Evolutionary conservation across 1,140 invertebrate genomes (phyloP), one percentile per base, ranked within the genome.

Genomic region (Neodiprion lecontei): DNA sequence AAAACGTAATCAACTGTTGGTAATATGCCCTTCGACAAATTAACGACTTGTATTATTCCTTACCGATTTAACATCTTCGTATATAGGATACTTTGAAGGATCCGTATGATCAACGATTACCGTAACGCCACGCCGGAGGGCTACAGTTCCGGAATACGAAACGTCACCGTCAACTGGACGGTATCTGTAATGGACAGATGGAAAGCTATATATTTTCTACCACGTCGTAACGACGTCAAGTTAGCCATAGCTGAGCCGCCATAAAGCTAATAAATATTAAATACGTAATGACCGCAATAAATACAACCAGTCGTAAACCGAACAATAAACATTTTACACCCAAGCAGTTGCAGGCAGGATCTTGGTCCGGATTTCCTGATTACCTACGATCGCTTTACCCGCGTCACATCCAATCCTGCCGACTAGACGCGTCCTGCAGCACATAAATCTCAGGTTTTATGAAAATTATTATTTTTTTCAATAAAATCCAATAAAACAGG

Each of bases 231-330:
- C 67, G 3, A 69, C 67, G 67, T 69, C 67, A 21, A 12, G 40
- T 69, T 21, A 69, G 67, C 67, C 21, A 69, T 69, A 69, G 67
- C 40, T 23, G 11, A 69, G 67, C 21, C 67, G 21, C 67, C 67
- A 47, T 69, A 9, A 23, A 47, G 23, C 40, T 69, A 69, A 69
- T 69, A 69, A 69, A 69, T 69, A 47, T 69, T 21, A 69, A 69
- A 69, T 69, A 69, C 67, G 17, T 69, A 47, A 69, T 69, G 67
- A 69, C 40, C 17, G 17, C 40, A 69, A 69, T 47, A 69, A 69
- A 69, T 69, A 69, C 11, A 69, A 69, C 40, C 67, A 69, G 40
- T 23, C 40, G 67, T 69, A 69, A 69, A 47, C 40, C 17, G 11
- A 14, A 47, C 67, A 47, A 69, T 69, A 23, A 69, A 69, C 21